phyloP scores from a whole-genome alignment of 2,113 vertebrate species.

The Mesoclemmys tuberculata region DNA sequence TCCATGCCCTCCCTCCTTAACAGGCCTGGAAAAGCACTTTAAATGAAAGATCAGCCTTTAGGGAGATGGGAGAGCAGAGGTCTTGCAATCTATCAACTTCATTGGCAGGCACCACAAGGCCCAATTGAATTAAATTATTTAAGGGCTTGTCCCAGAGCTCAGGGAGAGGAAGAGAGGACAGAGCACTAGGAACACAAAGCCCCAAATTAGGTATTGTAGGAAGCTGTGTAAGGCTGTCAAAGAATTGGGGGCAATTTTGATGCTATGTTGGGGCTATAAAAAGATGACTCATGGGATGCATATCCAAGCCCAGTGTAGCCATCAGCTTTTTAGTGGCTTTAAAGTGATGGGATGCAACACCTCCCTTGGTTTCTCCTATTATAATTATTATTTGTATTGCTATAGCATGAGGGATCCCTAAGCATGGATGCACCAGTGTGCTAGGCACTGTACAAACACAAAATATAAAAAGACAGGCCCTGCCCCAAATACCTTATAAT shows the following conservation, averaged over 20 bases:
- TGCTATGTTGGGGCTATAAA: neutral
- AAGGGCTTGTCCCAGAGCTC: conserved; percentile 22
- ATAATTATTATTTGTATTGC: neutral
- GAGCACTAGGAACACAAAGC: neutral
- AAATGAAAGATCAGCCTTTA: neutral
- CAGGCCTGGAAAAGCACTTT: neutral
- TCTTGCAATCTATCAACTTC: neutral
- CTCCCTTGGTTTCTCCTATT: accelerated
- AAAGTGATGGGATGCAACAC: neutral
- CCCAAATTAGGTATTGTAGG: neutral
- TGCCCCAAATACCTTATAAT: neutral
- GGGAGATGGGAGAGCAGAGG: conserved; percentile 12
- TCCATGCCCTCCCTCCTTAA: neutral
- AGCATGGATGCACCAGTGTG: no score
- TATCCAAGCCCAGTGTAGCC: neutral
- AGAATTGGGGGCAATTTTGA: neutral
- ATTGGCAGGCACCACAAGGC: neutral
- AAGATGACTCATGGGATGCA: neutral
- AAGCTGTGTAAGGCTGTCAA: neutral
- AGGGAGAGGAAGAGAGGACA: neutral
- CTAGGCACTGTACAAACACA: neutral
- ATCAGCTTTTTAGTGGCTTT: neutral
- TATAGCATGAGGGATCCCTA: neutral
- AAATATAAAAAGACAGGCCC: neutral
- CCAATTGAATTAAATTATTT: conserved; percentile 56